Conservation (phyloP, 1,140 invertebrate genomes). For the Leptinotarsa texana region DNA sequence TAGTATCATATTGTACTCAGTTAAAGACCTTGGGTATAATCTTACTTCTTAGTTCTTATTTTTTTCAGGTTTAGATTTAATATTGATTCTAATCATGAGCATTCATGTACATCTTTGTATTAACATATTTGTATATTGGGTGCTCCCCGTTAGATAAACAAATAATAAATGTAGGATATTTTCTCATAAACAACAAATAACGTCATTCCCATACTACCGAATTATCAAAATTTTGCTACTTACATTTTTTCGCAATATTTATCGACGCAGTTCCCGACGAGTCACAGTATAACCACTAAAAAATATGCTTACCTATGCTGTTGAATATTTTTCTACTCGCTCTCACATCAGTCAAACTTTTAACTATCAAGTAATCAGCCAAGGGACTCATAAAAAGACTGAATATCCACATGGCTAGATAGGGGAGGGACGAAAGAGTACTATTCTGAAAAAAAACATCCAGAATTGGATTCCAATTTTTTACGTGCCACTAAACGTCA, state of each 20-base stretch:
- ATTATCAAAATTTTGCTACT: conserved; percentile 50
- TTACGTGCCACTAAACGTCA: too few species aligned
- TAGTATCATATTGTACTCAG: too few species aligned
- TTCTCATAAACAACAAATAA: not conserved
- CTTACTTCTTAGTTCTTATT: too few species aligned
- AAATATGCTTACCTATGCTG: conserved; percentile 61
- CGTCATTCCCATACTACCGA: not conserved
- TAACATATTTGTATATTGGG: too few species aligned
- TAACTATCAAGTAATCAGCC: conserved; percentile 65
- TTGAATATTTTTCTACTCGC: conserved; percentile 68
- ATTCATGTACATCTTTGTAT: too few species aligned
- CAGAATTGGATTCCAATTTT: too few species aligned
- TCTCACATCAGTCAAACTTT: conserved; percentile 54
- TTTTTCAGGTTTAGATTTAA: too few species aligned
- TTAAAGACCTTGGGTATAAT: too few species aligned
- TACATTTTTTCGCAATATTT: conserved; percentile 68
- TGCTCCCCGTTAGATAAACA: too few species aligned
- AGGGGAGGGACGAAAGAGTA: conserved; percentile 76
- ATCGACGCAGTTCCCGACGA: conserved; percentile 39
- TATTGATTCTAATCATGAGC: too few species aligned
- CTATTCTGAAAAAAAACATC: conserved; percentile 66
- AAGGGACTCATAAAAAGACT: conserved; percentile 67
- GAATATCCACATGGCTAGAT: conserved; percentile 71
- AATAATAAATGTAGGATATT: not conserved
- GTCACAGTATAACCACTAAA: conserved; percentile 47